phyloP scores from a whole-genome alignment of 2,888 invertebrate genomes.

The Lissonota sp. region DNA sequence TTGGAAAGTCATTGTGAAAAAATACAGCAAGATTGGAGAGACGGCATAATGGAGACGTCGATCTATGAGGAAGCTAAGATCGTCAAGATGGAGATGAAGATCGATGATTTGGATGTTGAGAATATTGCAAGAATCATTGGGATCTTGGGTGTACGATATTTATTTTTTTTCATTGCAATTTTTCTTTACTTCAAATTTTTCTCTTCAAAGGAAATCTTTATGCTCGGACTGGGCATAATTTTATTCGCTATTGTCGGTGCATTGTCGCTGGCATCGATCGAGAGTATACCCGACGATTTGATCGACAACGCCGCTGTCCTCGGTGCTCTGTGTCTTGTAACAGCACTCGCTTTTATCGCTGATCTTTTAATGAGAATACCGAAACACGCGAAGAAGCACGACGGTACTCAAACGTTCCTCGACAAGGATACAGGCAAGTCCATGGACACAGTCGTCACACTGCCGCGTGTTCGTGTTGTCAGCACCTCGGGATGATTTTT shows the following conservation, averaged over 20 bases:
- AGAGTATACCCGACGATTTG: slow-evolving; percentile 88
- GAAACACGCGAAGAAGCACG: slow-evolving; percentile 72
- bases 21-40: too few relatives aligned
- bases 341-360: slow-evolving; percentile 88
- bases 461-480: slow-evolving; percentile 63
- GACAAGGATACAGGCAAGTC: slow-evolving; percentile 77
- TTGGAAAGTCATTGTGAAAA: too few relatives aligned
- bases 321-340: slow-evolving; percentile 88
- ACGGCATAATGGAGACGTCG: too few relatives aligned
- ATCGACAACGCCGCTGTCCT: slow-evolving; percentile 90
- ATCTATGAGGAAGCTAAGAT: too few relatives aligned
- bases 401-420: slow-evolving; percentile 71
- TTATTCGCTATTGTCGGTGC: slow-evolving; percentile 89
- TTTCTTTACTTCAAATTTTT: slow-evolving; percentile 19
- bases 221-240: slow-evolving; percentile 89
- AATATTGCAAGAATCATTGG: too few relatives aligned
- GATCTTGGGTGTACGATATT: not conserved
- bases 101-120: too few relatives aligned
- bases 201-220: slow-evolving; percentile 86
- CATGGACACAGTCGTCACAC: slow-evolving; percentile 56
- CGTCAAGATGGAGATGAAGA: too few relatives aligned
- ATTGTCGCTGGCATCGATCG: slow-evolving; percentile 89
- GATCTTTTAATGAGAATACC: slow-evolving; percentile 85
- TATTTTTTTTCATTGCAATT: slow-evolving; percentile 5
- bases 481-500: slow-evolving; percentile 52